Percentiles rank a stretch among this genome's conserved stretches.
Conservation (phyloP, 2,888 invertebrate genomes). For the Philaethria dido region DNA sequence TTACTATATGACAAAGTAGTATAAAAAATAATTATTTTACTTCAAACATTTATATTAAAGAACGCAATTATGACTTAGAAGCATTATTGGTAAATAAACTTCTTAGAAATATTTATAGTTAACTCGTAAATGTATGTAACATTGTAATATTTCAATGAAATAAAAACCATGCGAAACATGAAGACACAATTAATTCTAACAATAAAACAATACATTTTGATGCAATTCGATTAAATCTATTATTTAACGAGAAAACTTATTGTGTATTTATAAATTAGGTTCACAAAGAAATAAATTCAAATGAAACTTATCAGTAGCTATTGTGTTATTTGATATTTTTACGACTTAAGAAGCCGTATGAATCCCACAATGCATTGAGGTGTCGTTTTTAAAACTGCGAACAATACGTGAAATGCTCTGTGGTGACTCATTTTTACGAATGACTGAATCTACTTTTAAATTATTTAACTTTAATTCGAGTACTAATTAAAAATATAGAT, state of each 20-base stretch:
- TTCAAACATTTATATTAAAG: not conserved
- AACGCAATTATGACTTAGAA: not conserved
- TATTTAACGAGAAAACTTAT: constrained; percentile 27
- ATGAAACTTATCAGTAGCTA: constrained; percentile 75
- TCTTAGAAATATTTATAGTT: not conserved
- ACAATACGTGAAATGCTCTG: constrained; percentile 62
- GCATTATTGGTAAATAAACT: not conserved
- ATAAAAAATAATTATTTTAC: not conserved
- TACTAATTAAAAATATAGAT: not conserved
- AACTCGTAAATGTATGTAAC: not conserved
- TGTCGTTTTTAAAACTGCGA: constrained; percentile 72
- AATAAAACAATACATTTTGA: not conserved
- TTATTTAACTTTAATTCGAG: constrained; percentile 22
- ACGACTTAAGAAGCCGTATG: constrained; percentile 80
- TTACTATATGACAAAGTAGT: not conserved
- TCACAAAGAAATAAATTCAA: constrained; percentile 56
- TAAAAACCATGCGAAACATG: not conserved
- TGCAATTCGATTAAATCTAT: not conserved
- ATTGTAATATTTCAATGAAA: not conserved
- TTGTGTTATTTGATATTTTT: constrained; percentile 80
- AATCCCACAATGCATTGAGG: constrained; percentile 69
- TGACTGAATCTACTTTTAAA: constrained; percentile 42
- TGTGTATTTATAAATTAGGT: constrained; percentile 46
- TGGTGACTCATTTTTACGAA: constrained; percentile 51
- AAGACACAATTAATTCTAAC: not conserved